Evolutionary conservation across 2,888 invertebrate genomes (phyloP), one percentile per base, ranked within the genome.

Genomic region (Kuschelorhynchus macadamiae): DNA sequence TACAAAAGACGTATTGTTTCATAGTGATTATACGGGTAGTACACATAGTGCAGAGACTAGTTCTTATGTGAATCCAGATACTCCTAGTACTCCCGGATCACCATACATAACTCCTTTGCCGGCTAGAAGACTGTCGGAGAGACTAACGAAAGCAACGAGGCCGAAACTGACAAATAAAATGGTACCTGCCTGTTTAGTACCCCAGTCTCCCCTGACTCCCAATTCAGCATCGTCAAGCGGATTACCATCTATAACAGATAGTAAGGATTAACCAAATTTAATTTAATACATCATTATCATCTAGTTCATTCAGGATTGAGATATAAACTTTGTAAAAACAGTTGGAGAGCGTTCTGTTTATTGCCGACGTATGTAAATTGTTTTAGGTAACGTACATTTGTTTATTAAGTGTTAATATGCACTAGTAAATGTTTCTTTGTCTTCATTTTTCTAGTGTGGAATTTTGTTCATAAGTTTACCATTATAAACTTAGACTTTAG

Each of bases 171-270:
- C 17, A 52, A 33, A 16, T 16, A 16, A 39, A 8, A 12, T 41
- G 16, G 16, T 18, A 2, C 44, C 52, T 9, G 21, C 30, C 16
- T 41, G 56, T 50, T 69, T 74, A 50, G 57, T 71, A 20, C 70
- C 64, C 20, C 49, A 42, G 30, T 67, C 70, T 46, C 64, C 69
- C 16, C 9, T 53, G n/a, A 63, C 67, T 9, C 73, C 74, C 52
- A 41, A 67, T 25, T 74, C 76, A 17, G 70, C 70, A 49, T 7
- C 18, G 71, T 76, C 74, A n/a, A 73, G 69, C 50, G 66, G 73
- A 7, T 47, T 75, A 20, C 87, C 87, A 16, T 88, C 89, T 0
- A 85, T 87, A 57, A 86, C 87, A 0, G 88, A 89, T 74, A 88
- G 90, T 90, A 80, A 86, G 88, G 84, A 9, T 11, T 64, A 1